These are phyloP conservation scores for Chlorodrepanis virens DNA, from an alignment of 2,113 vertebrate genomes.

Conservation along the genomic window DNA sequence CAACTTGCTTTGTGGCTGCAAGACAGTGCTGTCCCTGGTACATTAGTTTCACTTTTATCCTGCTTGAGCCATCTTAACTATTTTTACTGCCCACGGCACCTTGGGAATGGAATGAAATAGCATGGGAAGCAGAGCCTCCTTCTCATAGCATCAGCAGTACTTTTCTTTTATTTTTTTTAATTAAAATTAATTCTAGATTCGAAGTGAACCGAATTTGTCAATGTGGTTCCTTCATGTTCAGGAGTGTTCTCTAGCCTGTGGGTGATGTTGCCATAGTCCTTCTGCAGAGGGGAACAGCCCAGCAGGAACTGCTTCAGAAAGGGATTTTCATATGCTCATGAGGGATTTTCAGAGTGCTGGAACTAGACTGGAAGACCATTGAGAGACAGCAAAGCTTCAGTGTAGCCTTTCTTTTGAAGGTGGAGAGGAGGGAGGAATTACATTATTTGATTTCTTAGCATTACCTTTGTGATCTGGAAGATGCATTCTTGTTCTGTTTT, in stretches of 20 bases:
- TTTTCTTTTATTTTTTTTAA: rapidly evolving
- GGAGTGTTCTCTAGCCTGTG: neutral
- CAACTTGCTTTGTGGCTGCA: neutral
- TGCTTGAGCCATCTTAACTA: neutral
- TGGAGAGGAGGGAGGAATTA: neutral
- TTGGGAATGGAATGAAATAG: neutral
- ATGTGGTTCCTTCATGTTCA: neutral
- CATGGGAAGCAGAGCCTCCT: neutral
- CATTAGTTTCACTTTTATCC: neutral
- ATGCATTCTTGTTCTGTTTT: neutral
- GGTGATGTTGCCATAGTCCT: neutral
- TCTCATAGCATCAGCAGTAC: neutral
- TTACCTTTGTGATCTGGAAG: neutral
- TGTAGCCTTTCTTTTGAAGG: neutral
- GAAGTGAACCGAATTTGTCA: neutral
- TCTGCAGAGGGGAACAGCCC: neutral
- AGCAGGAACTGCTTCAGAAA: neutral
- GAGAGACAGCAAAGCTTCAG: neutral
- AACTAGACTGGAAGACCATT: neutral
- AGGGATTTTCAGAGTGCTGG: neutral
- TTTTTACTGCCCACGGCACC: neutral
- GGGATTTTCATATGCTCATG: neutral
- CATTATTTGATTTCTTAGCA: neutral
- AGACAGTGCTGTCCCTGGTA: neutral
- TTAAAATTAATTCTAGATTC: neutral